Evolutionary conservation across 2,797 vertebrate genomes (phyloP), one percentile per base, ranked within the genome.

Genomic region (Echeneis naucrates): DNA sequence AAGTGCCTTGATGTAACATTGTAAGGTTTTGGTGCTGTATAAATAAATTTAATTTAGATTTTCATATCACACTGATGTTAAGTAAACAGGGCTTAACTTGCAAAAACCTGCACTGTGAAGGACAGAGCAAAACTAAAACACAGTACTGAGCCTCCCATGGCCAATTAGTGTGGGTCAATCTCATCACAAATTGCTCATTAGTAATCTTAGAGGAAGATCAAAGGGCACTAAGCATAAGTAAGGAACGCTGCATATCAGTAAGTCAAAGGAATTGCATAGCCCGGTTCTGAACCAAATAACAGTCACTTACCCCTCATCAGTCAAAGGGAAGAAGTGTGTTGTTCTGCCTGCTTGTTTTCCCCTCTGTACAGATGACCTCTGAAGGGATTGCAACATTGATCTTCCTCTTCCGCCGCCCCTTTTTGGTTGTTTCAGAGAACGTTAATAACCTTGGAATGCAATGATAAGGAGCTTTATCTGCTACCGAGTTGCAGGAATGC

Each of bases 171-270:
- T 8, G 10, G 89, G 90, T 92, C 89, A 90, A 42, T 77, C 80
- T 87, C 86, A 87, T 89, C 88, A 70, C 87, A 89, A 86, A 89
- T 86, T 80, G 75, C 83, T 89, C 85, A 87, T 91, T 90, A 87
- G 88, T 80, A 88, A 89, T 87, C 55, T 80, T 79, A 78, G 55
- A 75, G 44, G 76, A 75, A 80, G 89, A 91, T 92, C 86, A 92
- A 87, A 90, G 84, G 82, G 77, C 59, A 75, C 66, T 32, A 55
- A 77, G 65, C 73, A 75, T 53, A 66, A 72, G 74, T 72, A 87
- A 89, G 84, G 80, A 78, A 86, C 48, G 26, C 45, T 70, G 55
- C 26, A 70, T 75, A 80, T 82, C 77, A 76, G 73, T 45, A 68
- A 85, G 76, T 86, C 77, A 76, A 80, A 80, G 79, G 87, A 92